Conservation (phyloP, 2,113 vertebrate species). For the Aldabrachelys gigantea region DNA sequence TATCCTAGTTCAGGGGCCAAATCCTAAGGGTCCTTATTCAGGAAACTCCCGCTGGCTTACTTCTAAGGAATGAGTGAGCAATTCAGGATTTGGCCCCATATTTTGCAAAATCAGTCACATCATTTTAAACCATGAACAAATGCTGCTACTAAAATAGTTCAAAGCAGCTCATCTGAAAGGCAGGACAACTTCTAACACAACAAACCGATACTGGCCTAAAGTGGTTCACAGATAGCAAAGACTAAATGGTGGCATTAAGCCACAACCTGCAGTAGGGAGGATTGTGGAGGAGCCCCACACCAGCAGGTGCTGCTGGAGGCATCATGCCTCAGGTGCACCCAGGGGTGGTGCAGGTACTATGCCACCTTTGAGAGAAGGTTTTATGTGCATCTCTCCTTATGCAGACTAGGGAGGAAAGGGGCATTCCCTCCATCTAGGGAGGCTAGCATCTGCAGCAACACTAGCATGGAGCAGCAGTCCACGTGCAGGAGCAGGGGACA, state of each 20-base stretch:
- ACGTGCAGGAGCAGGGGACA: neutral
- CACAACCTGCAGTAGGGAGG: neutral
- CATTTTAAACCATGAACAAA: neutral
- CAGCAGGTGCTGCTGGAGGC: neutral
- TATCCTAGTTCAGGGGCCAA: neutral
- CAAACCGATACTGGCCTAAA: neutral
- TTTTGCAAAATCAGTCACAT: neutral
- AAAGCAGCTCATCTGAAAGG: neutral
- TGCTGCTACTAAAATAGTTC: neutral
- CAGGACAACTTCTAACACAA: neutral
- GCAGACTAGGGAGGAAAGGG: neutral
- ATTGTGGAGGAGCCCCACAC: neutral
- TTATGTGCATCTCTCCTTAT: neutral
- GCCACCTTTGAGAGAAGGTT: neutral
- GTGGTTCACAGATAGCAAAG: neutral
- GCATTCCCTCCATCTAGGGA: accelerated
- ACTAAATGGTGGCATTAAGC: neutral
- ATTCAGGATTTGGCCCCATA: neutral
- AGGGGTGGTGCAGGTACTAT: neutral
- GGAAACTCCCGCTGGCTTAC: neutral
- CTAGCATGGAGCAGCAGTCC: neutral
- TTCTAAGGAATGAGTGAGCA: neutral
- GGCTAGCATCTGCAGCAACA: neutral
- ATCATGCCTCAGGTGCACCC: neutral
- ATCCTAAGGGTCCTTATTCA: neutral